A percentile compares a stretch with the other conserved stretches of the same genome.
Conservation (phyloP, 2,797 vertebrate genomes). For the Eupleurogrammus muticus region DNA sequence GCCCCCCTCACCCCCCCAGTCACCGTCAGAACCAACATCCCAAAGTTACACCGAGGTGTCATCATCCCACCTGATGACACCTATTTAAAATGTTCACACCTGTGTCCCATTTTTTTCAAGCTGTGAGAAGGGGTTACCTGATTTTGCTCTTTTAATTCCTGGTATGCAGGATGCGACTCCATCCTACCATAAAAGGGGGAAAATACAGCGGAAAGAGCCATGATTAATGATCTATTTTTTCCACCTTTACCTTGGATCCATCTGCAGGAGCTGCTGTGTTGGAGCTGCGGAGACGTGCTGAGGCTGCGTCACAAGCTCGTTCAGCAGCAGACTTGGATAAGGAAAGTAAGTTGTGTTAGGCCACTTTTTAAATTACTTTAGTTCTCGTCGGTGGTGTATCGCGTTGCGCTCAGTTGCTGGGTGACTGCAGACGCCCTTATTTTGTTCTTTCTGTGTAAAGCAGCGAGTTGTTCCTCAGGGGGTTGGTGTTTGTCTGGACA, state of each 20-base stretch:
- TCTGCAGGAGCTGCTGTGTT: constrained; percentile 62
- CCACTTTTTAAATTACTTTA: constrained; percentile 1
- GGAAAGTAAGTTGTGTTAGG: constrained; percentile 48
- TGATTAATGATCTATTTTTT: constrained; percentile 75
- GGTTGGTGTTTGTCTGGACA: constrained; percentile 27
- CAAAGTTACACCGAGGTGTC: constrained; percentile 65
- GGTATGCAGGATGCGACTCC: constrained; percentile 65
- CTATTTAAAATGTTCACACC: not conserved
- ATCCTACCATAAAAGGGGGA: constrained; percentile 64
- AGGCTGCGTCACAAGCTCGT: constrained; percentile 30
- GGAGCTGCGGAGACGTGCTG: constrained; percentile 49
- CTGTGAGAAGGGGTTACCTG: constrained; percentile 1
- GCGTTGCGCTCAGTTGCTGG: not conserved
- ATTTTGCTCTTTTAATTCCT: constrained; percentile 66
- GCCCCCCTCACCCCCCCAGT: constrained; percentile 51
- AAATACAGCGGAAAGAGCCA: constrained; percentile 44
- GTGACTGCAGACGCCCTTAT: constrained; percentile 38
- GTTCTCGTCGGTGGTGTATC: not conserved
- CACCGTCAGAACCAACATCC: constrained; percentile 52
- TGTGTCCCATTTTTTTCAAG: not conserved
- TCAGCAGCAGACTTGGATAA: constrained; percentile 26
- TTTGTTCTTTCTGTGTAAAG: constrained; percentile 60
- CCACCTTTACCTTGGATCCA: constrained; percentile 76
- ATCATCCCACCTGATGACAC: constrained; percentile 60
- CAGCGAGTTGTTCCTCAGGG: constrained; percentile 33